These are phyloP conservation scores for Dasyornis broadbenti DNA, from an alignment of 2,113 vertebrate genomes.

Conservation along the genomic window DNA sequence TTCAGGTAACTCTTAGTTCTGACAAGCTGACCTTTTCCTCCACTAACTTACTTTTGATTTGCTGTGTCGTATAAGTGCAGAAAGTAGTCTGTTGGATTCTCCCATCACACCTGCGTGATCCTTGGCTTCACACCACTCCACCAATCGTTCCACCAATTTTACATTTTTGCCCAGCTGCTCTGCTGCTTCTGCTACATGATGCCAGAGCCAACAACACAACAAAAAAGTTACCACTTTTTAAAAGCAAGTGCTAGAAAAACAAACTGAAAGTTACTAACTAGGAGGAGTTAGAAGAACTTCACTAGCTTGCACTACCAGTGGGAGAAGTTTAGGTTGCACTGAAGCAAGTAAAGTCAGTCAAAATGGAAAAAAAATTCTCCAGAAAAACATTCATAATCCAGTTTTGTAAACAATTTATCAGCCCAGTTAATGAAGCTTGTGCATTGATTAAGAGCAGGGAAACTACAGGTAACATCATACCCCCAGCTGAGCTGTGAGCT, in stretches of 20 bases:
- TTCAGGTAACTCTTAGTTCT: not conserved
- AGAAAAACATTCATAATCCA: not conserved
- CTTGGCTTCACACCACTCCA: conserved; percentile 99
- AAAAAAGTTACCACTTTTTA: conserved; percentile 32
- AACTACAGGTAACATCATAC: not conserved
- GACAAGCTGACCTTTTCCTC: not conserved
- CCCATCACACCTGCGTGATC: conserved; percentile 98
- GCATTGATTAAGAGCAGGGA: not conserved
- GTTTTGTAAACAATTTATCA: not conserved
- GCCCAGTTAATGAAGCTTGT: not conserved
- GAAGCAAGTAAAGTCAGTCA: not conserved
- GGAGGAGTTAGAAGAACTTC: not conserved
- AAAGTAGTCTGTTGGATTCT: conserved; percentile 95
- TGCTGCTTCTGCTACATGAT: conserved; percentile 85
- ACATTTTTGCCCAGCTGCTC: conserved; percentile 92
- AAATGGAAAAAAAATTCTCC: not conserved
- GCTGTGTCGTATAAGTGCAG: conserved; percentile 95
- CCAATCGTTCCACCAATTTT: conserved; percentile 89
- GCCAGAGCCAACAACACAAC: conserved; percentile 34
- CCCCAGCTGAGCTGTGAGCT: not conserved
- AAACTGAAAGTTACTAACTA: conserved; percentile 2
- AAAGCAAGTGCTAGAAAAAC: not conserved
- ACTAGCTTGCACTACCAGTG: not conserved
- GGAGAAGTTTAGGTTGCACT: not conserved
- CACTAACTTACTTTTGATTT: conserved; percentile 89